phyloP scores from a whole-genome alignment of 2,888 invertebrate species.

The Mongoloraphidia duomilia region DNA sequence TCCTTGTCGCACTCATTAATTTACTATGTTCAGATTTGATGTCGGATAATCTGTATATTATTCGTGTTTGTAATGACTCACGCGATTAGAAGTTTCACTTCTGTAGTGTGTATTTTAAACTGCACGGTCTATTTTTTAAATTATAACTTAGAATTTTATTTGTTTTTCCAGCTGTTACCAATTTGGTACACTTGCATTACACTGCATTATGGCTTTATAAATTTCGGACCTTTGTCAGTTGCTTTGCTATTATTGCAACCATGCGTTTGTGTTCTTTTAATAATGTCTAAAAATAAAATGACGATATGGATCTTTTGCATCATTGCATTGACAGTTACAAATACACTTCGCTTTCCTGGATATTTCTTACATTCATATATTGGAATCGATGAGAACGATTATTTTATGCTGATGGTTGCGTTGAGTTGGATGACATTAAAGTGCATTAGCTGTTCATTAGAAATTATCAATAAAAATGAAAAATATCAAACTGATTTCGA shows the following conservation, averaged over 20 bases:
- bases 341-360: conserved; percentile 28
- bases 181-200: conserved; percentile 40
- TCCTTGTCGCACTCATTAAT: too few relatives aligned
- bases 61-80: too few relatives aligned
- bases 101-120: too few relatives aligned
- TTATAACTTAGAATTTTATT: too few relatives aligned
- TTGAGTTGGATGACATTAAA: conserved; percentile 60
- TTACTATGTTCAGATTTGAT: too few relatives aligned
- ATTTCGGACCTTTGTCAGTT: conserved; percentile 35
- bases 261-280: conserved; percentile 34
- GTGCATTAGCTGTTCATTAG: conserved; percentile 61
- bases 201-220: conserved; percentile 30
- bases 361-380: background rate
- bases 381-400: conserved; percentile 28
- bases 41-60: too few relatives aligned
- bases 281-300: conserved; percentile 32
- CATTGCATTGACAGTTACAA: conserved; percentile 33
- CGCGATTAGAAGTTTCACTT: too few relatives aligned
- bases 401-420: conserved; percentile 37
- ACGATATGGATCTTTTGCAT: conserved; percentile 42
- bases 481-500: conserved; percentile 16
- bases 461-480: conserved; percentile 29
- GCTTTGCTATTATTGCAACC: conserved; percentile 40
- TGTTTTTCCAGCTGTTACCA: conserved; percentile 25
- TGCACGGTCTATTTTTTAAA: too few relatives aligned